Conservation (phyloP, 2,888 invertebrate species). For the Copidosoma aretas region DNA sequence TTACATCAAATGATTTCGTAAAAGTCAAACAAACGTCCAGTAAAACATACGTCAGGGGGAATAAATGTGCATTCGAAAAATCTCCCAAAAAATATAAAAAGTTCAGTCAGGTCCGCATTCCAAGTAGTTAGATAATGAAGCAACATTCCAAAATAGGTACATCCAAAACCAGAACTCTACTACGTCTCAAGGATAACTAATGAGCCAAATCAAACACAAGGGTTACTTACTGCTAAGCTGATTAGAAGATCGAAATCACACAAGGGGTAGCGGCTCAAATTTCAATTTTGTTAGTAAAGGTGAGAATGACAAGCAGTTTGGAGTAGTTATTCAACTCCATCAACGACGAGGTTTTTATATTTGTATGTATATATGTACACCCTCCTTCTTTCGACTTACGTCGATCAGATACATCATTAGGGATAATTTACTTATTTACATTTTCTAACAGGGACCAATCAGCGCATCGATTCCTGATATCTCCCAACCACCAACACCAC, state of each 20-base stretch:
- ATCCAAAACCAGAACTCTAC: conserved; percentile 41
- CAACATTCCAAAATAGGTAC: conserved; percentile 36
- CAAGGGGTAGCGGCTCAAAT: background rate
- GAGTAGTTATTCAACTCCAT: conserved; percentile 1
- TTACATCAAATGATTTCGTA: background rate
- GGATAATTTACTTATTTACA: background rate
- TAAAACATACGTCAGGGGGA: background rate
- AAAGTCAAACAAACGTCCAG: background rate
- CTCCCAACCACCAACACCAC: no score
- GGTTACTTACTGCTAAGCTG: no score
- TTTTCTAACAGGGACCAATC: background rate
- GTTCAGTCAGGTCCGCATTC: conserved; percentile 53
- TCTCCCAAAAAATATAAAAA: background rate
- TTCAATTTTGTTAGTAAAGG: conserved; percentile 35
- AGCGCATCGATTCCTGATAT: background rate
- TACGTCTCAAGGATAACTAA: background rate
- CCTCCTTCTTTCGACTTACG: no score
- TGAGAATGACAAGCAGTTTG: conserved; percentile 22
- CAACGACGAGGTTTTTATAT: no score
- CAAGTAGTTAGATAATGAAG: conserved; percentile 44
- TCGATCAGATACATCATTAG: no score
- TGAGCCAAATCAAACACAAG: background rate
- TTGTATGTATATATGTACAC: no score
- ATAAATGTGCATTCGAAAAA: background rate
- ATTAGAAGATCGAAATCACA: no score